A percentile compares a stretch with the other conserved stretches of the same genome.
These are phyloP conservation scores for Anolis carolinensis DNA, from an alignment of 2,113 vertebrate genomes.

Conservation along the genomic window DNA sequence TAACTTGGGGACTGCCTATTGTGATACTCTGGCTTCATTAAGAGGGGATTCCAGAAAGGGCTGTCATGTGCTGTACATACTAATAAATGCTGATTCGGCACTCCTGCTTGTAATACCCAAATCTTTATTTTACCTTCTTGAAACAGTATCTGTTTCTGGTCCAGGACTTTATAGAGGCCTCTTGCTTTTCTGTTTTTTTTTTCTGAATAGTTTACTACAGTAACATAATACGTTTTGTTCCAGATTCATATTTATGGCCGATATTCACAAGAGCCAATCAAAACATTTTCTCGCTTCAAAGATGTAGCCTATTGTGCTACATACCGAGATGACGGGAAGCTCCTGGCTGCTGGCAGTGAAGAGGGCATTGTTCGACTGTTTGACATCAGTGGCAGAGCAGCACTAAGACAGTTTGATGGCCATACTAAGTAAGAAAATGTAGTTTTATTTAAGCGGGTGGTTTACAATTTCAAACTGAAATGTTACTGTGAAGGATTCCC, in stretches of 20 bases:
- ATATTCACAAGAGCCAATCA: constrained; percentile 91
- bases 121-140: background rate
- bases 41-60: background rate
- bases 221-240: background rate
- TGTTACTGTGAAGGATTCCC: background rate
- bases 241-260: constrained; percentile 94
- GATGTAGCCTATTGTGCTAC: constrained; percentile 90
- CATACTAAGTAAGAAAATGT: constrained; percentile 83
- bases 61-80: no score
- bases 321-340: constrained; percentile 88
- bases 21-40: background rate
- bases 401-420: constrained; percentile 88
- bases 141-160: background rate
- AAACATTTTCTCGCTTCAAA: constrained; percentile 90
- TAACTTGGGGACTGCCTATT: no score
- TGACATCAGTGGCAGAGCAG: constrained; percentile 85
- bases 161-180: background rate
- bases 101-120: no score
- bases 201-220: background rate
- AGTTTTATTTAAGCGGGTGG: background rate
- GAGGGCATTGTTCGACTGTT: constrained; percentile 87
- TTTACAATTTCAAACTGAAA: background rate
- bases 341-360: constrained; percentile 92
- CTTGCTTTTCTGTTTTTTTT: background rate
- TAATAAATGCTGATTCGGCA: background rate